Evolutionary conservation across 2,888 invertebrate species (phyloP).

Genomic region (Caenorhabditis sp.): DNA sequence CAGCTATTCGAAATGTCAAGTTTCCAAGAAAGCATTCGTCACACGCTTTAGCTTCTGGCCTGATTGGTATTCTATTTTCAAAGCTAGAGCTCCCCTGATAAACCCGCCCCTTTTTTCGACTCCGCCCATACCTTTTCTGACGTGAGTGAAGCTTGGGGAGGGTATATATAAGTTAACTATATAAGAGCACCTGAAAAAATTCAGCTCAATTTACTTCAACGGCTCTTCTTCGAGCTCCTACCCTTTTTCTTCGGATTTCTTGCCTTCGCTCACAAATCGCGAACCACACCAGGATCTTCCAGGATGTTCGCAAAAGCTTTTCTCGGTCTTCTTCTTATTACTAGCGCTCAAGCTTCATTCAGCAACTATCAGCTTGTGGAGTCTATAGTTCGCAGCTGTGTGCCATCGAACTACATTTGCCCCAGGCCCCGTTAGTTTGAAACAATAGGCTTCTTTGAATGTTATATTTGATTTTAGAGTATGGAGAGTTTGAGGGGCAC

Average conservation of each 20-base stretch:
- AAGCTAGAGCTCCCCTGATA: neutral
- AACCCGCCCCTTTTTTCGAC: neutral
- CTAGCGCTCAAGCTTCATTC: neutral
- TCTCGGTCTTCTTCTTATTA: neutral
- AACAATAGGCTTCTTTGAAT: neutral
- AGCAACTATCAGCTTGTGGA: conserved; percentile 12
- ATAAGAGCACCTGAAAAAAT: too few species aligned
- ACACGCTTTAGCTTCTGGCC: neutral
- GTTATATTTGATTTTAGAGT: conserved; percentile 5
- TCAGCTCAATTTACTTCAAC: too few species aligned
- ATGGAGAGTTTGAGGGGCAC: conserved; percentile 6
- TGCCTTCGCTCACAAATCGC: too few species aligned
- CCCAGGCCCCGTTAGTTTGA: conserved; percentile 15
- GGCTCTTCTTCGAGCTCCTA: neutral
- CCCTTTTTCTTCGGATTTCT: neutral
- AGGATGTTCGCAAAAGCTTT: neutral
- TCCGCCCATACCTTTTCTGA: neutral
- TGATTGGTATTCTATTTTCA: neutral
- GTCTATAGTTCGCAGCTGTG: neutral
- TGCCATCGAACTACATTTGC: conserved; percentile 5
- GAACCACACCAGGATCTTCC: neutral
- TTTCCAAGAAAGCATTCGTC: too few species aligned
- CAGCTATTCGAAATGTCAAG: too few species aligned
- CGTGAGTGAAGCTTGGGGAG: too few species aligned
- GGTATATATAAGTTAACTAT: too few species aligned